phyloP scores from a whole-genome alignment of 2,113 vertebrate genomes.

The Xyrauchen texanus region DNA sequence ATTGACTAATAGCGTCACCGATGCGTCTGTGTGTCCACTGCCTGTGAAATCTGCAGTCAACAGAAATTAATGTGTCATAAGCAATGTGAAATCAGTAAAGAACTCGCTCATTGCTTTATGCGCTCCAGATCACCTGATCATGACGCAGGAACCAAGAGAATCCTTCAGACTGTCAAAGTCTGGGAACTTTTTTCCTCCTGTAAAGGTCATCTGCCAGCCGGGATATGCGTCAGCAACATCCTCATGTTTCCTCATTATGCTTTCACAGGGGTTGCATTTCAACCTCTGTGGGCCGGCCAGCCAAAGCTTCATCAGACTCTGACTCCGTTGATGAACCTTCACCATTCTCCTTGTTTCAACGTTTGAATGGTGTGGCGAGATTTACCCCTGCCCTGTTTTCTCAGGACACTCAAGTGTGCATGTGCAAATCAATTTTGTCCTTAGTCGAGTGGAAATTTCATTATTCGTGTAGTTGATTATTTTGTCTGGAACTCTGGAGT shows the following conservation, averaged over 20 bases:
- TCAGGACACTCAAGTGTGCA: conserved; percentile 21
- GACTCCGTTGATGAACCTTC: background rate
- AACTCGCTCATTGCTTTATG: conserved; percentile 50
- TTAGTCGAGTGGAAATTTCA: conserved; percentile 56
- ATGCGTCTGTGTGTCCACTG: conserved; percentile 34
- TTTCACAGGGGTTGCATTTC: conserved; percentile 62
- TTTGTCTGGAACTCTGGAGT: conserved; percentile 43
- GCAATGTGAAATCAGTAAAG: conserved; percentile 50
- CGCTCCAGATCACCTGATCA: conserved; percentile 46
- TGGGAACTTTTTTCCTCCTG: conserved; percentile 44
- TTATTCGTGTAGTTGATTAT: conserved; percentile 53
- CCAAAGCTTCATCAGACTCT: conserved; percentile 15
- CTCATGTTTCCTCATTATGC: conserved; percentile 61
- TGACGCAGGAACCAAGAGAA: conserved; percentile 68
- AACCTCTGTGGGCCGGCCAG: conserved; percentile 33
- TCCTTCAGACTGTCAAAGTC: conserved; percentile 57
- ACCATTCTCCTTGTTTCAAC: conserved; percentile 51
- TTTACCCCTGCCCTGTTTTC: conserved; percentile 42
- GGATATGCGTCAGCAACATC: conserved; percentile 64
- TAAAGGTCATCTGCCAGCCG: conserved; percentile 65
- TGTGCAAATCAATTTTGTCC: conserved; percentile 49
- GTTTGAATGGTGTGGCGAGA: conserved; percentile 8
- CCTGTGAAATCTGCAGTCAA: conserved; percentile 7
- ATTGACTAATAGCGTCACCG: conserved; percentile 5
- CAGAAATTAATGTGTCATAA: conserved; percentile 58